Conservation (phyloP, 2,113 vertebrate genomes). For the Condylura cristata region DNA sequence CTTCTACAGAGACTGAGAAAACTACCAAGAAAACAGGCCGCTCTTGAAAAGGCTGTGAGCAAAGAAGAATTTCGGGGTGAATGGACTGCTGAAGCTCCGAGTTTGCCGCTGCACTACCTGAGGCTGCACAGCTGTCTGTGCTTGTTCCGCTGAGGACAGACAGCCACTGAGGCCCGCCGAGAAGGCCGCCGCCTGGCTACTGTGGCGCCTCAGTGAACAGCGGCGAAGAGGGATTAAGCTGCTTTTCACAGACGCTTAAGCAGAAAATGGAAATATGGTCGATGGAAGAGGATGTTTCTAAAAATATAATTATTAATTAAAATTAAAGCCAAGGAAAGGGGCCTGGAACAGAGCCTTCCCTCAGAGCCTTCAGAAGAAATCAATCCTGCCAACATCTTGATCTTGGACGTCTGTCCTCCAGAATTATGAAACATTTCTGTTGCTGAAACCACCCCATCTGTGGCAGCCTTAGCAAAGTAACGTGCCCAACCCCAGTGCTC, state of each 20-base stretch:
- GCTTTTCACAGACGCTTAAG: neutral
- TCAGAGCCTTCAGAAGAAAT: neutral
- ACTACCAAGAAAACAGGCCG: constrained; percentile 95
- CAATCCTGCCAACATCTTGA: neutral
- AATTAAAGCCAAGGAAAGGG: neutral
- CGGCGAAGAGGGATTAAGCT: neutral
- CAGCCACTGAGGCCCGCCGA: too few species aligned
- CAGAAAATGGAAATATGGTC: neutral
- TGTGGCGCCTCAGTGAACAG: neutral
- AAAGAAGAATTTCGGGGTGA: constrained; percentile 98
- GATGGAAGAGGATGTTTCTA: neutral
- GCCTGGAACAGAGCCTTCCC: neutral
- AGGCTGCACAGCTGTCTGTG: neutral
- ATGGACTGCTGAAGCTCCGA: constrained; percentile 87
- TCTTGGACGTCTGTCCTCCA: neutral
- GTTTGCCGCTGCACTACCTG: too few species aligned
- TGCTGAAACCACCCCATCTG: neutral
- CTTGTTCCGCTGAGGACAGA: too few species aligned
- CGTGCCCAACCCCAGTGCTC: neutral
- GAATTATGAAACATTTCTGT: neutral
- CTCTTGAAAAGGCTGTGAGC: constrained; percentile 95
- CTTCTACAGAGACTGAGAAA: constrained; percentile 99
- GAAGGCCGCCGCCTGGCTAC: neutral
- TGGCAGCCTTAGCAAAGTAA: neutral
- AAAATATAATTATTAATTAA: neutral